A percentile compares a stretch with the other conserved stretches of the same genome.
Evolutionary conservation across 2,797 vertebrate species (phyloP).

Genomic region (Acanthiza pusilla): DNA sequence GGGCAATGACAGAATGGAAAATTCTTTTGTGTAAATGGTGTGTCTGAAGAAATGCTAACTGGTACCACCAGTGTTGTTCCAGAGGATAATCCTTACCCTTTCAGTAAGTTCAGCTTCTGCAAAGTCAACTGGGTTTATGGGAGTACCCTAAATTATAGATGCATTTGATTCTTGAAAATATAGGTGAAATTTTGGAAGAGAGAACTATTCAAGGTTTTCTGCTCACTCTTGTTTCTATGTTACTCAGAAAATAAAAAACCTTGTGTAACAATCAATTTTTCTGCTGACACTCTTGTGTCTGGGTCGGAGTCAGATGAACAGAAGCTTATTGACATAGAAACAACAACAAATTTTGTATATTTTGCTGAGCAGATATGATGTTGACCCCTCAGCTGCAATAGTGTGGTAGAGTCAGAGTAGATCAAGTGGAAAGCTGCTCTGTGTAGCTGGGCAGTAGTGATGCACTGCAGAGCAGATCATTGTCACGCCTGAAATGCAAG

Average conservation of each 20-base stretch:
- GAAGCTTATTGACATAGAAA: background rate
- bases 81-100: background rate
- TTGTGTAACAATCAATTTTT: background rate
- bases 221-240: background rate
- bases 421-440: background rate
- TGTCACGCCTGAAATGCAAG: background rate
- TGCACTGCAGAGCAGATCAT: background rate
- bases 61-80: background rate
- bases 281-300: background rate
- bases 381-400: background rate
- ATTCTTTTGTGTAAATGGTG: conserved; percentile 46
- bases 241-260: background rate
- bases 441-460: background rate
- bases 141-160: background rate
- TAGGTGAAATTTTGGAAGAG: background rate
- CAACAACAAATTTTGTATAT: background rate
- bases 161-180: background rate
- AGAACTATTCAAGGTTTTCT: background rate
- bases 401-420: background rate
- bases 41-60: conserved; percentile 37
- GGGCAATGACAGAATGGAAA: conserved; percentile 47
- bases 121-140: background rate
- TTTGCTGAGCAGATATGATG: background rate
- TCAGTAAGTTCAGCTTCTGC: background rate
- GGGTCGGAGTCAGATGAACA: background rate